Percentiles rank a stretch among this genome's conserved stretches.
These are phyloP conservation scores for Drosophila testacea DNA, from an alignment of 2,888 invertebrate genomes.

Conservation along the genomic window DNA sequence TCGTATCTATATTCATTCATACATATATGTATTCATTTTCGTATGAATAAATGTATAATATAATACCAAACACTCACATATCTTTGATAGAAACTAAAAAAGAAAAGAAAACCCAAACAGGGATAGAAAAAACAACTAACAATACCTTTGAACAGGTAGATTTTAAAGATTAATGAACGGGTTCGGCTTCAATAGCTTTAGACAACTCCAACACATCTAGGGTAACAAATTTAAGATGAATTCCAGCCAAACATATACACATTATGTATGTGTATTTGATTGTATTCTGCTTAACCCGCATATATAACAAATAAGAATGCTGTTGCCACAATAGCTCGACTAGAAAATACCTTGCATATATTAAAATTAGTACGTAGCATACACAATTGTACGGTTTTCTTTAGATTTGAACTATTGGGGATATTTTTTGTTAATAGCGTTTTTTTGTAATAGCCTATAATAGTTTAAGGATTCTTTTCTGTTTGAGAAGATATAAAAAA, in stretches of 20 bases:
- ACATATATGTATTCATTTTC: slow-evolving; percentile 15
- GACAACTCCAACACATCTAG: slow-evolving; percentile 47
- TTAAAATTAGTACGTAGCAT: not conserved
- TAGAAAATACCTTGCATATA: not conserved
- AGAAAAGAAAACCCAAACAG: slow-evolving; percentile 23
- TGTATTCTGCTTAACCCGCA: slow-evolving; percentile 26
- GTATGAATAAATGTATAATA: slow-evolving; percentile 18
- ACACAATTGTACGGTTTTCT: not conserved
- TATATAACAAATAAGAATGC: not conserved
- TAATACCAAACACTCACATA: slow-evolving; percentile 27
- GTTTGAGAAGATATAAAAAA: not conserved
- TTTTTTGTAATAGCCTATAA: too few species aligned
- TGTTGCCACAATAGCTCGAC: not conserved
- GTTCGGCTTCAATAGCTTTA: slow-evolving; percentile 58
- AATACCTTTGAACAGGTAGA: slow-evolving; percentile 73
- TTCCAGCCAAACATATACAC: slow-evolving; percentile 31
- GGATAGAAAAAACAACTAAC: slow-evolving; percentile 44
- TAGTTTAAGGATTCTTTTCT: too few species aligned
- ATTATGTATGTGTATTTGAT: slow-evolving; percentile 4
- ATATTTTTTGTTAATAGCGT: not conserved
- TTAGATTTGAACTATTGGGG: not conserved
- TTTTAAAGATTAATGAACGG: slow-evolving; percentile 77
- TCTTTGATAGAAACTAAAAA: slow-evolving; percentile 35
- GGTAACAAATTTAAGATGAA: slow-evolving; percentile 64
- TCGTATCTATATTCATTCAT: slow-evolving; percentile 1